Evolutionary conservation across 2,888 invertebrate species (phyloP), one percentile per base, ranked within the genome.

Genomic region (Chouioia cunea): DNA sequence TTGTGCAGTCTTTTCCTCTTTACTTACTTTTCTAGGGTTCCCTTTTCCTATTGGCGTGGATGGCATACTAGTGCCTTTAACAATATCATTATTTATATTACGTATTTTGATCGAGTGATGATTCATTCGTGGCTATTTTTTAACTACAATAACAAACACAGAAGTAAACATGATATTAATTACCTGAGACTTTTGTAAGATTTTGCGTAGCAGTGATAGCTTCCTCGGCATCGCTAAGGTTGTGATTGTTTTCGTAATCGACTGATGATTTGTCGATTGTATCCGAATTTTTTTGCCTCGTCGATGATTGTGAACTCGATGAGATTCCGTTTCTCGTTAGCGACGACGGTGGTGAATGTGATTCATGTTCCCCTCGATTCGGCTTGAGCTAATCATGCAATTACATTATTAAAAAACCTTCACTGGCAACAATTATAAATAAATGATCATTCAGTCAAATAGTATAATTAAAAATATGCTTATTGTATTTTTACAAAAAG

Each of bases 171-270:
- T 44, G 44, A 43, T 10, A 10, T 47, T 50, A 20, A 18, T 50
- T 76, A 83, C 84, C 83, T 79, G 83, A 79, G 74, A 80, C 74
- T 75, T 77, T 80, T 71, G 79, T 80, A 73, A 81, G 80, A 76
- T 79, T 81, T 77, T 82, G 83, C 70, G 80, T 79, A 73, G 80
- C 80, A 72, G 80, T 77, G 73, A 84, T 81, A 68, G 84, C 83
- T 80, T 84, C 85, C 72, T 85, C 84, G 65, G 85, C 85, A 80
- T 85, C 84, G 70, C 83, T 84, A 68, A 80, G 82, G 65, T 80
- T 83, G 48, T 80, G 81, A 74, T 82, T 83, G 76, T 82, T 83
- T 76, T 84, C 83, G 79, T 83, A 79, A 77, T 84, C 82, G 73
- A 82, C 74, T 22, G 80, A 78, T 70, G 80, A 77, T 66, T 80